Base-by-base conservation (phyloP, 2,113 vertebrate species). In the Lophochroa leadbeateri region DNA sequence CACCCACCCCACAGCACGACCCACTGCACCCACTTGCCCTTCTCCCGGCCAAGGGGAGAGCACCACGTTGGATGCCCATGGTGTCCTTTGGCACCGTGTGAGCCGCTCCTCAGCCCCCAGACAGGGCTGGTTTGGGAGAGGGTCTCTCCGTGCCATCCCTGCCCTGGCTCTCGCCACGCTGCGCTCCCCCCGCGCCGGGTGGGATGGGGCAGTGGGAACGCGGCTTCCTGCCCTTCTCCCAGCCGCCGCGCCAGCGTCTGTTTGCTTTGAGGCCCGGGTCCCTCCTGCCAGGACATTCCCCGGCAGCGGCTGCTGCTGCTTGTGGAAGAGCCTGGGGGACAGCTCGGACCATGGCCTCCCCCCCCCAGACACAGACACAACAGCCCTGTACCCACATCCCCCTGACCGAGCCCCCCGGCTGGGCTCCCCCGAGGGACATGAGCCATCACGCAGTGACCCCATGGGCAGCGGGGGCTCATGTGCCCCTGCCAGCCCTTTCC, bases 221-320 rank as follows among this genome's bases (percentile, higher is more conserved):
- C 29, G 10, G 65, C 92, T 91, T 77, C 95, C 92, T 86, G 84
- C 88, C 92, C 95, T 82, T 85, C 79, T 90, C 79, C 23, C 85
- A 10, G 0, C 86, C 69, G 37, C 92, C 53, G 50, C 10, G 43
- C 25, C 37, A 16, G 81, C 53, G 67, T 80, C 68, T 96, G 90
- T 97, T 96, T 96, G 94, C 92, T 94, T 95, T 96, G 96, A 94
- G 96, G 95, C 94, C 95, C 89, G 67, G 72, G 65, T 90, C 91
- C 92, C 94, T 93, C 86, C 89, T 95, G 95, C 88, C 93, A 96
- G 96, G 86, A 93, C 88, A 93, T 93, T 95, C 91, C 88, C 94
- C 47, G 91, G 91, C 96, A 93, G 91, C 60, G 50, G 65, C 81
- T 61, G 80, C 81, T 17, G 81, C 90, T 24, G 31, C 29, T 37